Evolutionary conservation across 2,797 vertebrate genomes (phyloP), one percentile per base, ranked within the genome.

Genomic region (Toxotes lorentzi): DNA sequence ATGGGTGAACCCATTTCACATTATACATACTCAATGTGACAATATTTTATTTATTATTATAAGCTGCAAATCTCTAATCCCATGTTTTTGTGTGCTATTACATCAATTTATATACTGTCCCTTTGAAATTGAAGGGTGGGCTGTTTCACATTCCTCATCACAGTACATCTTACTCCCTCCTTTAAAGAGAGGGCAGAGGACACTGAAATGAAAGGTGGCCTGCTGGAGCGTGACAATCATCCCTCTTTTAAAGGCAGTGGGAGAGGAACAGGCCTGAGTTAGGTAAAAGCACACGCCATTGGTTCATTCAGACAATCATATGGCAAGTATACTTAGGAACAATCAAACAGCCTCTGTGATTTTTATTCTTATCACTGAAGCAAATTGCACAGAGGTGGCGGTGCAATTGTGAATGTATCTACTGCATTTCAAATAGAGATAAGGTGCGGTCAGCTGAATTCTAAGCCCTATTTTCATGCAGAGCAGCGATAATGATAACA

Each of bases 401-500:
- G 34, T 3, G 71, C 23, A 78, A 40, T 17, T 76, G 71, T 56
- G 53, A 78, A 79, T 7, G 54, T 65, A 78, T 90, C 71, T 66
- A 40, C 61, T 71, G 78, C 77, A 71, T 82, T 77, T 82, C n/a
- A 81, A 85, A 73, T 43, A 58, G 57, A 0, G 64, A 80, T 86
- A 79, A 84, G 83, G 63, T 57, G 73, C 13, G 60, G 81, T 64
- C 79, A 82, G 80, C 58, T 50, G n/a, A 45, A 74, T 82, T 80
- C 65, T 21, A 57, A 61, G 32, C 43, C 47, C 30, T 70, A 41
- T 78, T 79, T 78, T 80, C 68, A 73, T 71, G 58, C 86, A 69
- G 83, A 80, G 83, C 69, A 72, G 86, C 64, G 61, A 62, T 77
- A 72, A 89, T 47, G 85, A 90, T 86, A 83, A 91, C 63, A 66